These are phyloP conservation scores for Drosophila kokeensis DNA, from an alignment of 2,888 invertebrate genomes.

Conservation along the genomic window DNA sequence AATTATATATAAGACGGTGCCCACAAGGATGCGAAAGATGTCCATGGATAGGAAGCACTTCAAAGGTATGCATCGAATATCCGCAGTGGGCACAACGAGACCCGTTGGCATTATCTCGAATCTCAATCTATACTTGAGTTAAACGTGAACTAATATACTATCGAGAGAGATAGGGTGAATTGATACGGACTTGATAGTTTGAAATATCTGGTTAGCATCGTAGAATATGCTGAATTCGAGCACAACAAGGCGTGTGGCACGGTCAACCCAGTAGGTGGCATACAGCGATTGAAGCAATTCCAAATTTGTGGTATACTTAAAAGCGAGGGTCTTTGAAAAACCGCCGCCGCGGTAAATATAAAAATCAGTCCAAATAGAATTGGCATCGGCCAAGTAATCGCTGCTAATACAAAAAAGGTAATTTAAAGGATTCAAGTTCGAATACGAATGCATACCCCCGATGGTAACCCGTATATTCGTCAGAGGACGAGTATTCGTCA, in stretches of 20 bases:
- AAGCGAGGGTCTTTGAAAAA: not conserved
- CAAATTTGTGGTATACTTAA: not conserved
- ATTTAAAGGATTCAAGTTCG: not conserved
- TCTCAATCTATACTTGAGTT: conserved; percentile 4
- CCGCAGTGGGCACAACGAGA: not conserved
- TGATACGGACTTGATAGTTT: conserved; percentile 18
- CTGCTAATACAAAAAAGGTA: not conserved
- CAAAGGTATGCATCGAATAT: not conserved
- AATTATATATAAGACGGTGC: not conserved
- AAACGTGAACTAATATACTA: not conserved
- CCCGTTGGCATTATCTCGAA: conserved; percentile 45
- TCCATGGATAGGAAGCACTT: not conserved
- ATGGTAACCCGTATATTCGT: not conserved
- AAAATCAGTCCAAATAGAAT: not conserved
- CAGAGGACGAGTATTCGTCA: not conserved
- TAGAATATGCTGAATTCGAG: conserved; percentile 19
- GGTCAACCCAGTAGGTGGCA: conserved; percentile 19
- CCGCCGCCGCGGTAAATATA: conserved; percentile 21
- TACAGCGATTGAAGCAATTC: fast-evolving
- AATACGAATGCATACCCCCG: conserved; percentile 4
- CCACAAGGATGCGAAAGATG: not conserved
- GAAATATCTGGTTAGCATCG: not conserved
- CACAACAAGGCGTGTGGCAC: conserved; percentile 28
- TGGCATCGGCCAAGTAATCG: conserved; percentile 4
- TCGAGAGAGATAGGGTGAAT: not conserved